Percentiles rank a stretch among this genome's conserved stretches.
phyloP scores from a whole-genome alignment of 2,888 invertebrate genomes.

The Ellobium chinense region DNA sequence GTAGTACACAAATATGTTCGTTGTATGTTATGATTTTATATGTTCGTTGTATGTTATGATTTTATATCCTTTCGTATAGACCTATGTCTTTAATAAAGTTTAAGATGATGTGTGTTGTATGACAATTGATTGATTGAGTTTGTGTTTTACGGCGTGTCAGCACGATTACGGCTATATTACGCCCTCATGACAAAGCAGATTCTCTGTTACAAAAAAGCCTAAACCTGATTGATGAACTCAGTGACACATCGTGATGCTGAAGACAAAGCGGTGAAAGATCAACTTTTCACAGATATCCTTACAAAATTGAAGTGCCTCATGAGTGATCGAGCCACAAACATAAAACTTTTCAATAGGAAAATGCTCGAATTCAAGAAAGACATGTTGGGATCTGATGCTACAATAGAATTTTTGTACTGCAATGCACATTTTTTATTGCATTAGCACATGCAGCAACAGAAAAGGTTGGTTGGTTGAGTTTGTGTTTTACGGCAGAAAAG shows the following conservation, averaged over 20 bases:
- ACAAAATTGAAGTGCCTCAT: conserved; percentile 17
- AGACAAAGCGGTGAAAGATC: not conserved
- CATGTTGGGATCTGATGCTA: not conserved
- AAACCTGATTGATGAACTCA: conserved; percentile 4
- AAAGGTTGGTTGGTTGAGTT: too few relatives aligned
- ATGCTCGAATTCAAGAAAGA: conserved; percentile 19
- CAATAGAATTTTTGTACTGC: conserved; percentile 19
- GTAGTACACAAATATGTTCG: too few relatives aligned
- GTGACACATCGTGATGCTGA: not conserved
- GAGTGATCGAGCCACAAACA: conserved; percentile 7
- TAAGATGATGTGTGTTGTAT: too few relatives aligned
- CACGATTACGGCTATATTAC: too few relatives aligned
- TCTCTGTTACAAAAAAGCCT: conserved; percentile 9
- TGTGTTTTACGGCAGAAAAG: too few relatives aligned
- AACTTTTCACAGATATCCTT: not conserved
- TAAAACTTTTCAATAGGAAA: conserved; percentile 24
- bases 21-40: too few relatives aligned
- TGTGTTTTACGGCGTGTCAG: too few relatives aligned
- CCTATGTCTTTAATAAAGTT: too few relatives aligned
- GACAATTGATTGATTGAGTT: too few relatives aligned
- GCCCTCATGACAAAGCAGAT: too few relatives aligned
- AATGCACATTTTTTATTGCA: conserved; percentile 29
- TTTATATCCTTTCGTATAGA: too few relatives aligned
- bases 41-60: too few relatives aligned
- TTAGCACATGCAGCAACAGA: conserved; percentile 8